Base-by-base conservation (phyloP, 2,113 vertebrate species). In the Bos indicus region DNA sequence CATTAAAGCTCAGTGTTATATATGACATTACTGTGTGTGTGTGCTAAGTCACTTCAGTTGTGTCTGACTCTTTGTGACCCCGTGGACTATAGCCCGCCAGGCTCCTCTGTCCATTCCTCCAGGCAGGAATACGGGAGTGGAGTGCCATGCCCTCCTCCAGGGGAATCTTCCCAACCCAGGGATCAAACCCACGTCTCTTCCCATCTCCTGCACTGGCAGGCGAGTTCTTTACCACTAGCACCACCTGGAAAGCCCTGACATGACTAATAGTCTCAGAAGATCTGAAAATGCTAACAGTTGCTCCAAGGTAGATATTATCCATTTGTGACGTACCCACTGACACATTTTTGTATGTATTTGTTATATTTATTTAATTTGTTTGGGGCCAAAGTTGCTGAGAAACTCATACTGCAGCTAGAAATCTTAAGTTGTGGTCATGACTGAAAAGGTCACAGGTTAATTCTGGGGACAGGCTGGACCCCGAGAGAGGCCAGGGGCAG, bases 401-500 rank as follows among this genome's bases (percentile, higher is more conserved):
- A 84, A 25, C 43, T 84, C 28, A 10, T 23, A 2, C 59, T 11
- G 5, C 30, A 48, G 7, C 13, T 3, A 36, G 48, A 43, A 48
- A 59, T 40, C 46, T n/a, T 57, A 16, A 64, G 11, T 13, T 36
- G 82, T 13, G 10, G 10, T 28, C 17, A 8, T 80, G 30, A 81
- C 15, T 46, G 28, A n/a, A 26, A 64, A 92, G 48, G 33, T 48
- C 26, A 9, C 30, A 43, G 0, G 52, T 54, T 26, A 43, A 23
- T 36, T 57, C 40, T n/a, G 51, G n/a, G 19, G 3, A 11, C 1
- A 3, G 62, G 14, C 9, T 74, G 62, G 23, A 15, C 21, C 6
- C 23, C 0, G 5, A n/a, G 33, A 21, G 26, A 25, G 8, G 13
- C 36, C 21, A 0, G 46, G 9, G 10, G 7, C 0, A 1, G 33